Evolutionary conservation across 2,888 invertebrate species (phyloP).

Genomic region (Sisyra nigra): DNA sequence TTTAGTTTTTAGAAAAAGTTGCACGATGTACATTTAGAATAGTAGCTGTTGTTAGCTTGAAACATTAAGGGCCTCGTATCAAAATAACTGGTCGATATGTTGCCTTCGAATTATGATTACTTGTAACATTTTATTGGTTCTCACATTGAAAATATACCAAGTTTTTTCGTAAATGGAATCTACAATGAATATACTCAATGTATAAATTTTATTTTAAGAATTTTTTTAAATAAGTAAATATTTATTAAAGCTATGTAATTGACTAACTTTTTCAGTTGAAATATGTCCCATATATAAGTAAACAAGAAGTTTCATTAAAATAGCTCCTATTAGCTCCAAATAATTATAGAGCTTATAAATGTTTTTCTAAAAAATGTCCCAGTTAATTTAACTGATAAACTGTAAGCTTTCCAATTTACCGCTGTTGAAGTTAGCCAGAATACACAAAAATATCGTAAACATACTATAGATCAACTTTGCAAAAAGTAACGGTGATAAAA

Average conservation of each 20-base stretch:
- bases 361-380: not conserved
- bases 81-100: conserved; percentile 10
- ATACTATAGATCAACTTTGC: conserved; percentile 21
- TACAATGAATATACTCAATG: conserved; percentile 10
- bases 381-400: too few species aligned
- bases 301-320: not conserved
- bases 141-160: conserved; percentile 11
- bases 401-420: not conserved
- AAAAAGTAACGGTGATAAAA: conserved; percentile 22
- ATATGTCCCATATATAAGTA: too few species aligned
- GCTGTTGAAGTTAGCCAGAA: conserved; percentile 16
- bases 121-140: conserved; percentile 9
- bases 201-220: conserved; percentile 13
- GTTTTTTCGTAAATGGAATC: conserved; percentile 10
- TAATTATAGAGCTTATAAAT: not conserved
- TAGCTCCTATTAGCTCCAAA: not conserved
- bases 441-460: conserved; percentile 22
- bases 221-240: conserved; percentile 14
- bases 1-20: too few species aligned
- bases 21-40: too few species aligned
- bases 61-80: conserved; percentile 14
- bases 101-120: conserved; percentile 11
- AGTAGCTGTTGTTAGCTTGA: conserved; percentile 12
- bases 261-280: conserved; percentile 8
- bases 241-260: too few species aligned